These are phyloP conservation scores for Parapsyche elsis DNA, from an alignment of 1,140 invertebrate species.

Conservation along the genomic window DNA sequence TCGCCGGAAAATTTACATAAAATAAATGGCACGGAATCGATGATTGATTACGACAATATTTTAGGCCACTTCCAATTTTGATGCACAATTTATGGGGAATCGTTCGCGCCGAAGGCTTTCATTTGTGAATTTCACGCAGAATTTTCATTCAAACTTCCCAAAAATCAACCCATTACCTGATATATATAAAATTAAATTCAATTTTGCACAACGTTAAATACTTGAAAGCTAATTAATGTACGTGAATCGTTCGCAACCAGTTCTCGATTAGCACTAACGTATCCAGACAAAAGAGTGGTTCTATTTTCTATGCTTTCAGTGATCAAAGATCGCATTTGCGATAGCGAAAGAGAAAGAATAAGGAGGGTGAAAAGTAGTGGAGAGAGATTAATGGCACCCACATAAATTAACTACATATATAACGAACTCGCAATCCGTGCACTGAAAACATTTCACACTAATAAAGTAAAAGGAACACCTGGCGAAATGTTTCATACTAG, in stretches of 20 bases:
- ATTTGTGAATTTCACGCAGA: not conserved
- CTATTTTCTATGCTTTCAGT: not conserved
- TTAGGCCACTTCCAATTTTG: not conserved
- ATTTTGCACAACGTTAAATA: not conserved
- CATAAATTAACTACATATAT: not conserved
- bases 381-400: not conserved
- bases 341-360: not conserved
- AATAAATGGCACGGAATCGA: not conserved
- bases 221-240: not conserved
- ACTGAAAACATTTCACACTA: no score
- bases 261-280: slow-evolving; percentile 6
- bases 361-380: not conserved
- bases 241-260: not conserved
- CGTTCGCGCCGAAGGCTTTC: not conserved
- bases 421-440: no score
- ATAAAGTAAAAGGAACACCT: no score
- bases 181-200: not conserved
- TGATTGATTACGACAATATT: slow-evolving; percentile 4
- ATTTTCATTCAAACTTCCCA: not conserved
- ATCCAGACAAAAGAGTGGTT: not conserved
- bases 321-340: not conserved
- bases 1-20: slow-evolving; percentile 1
- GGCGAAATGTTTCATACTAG: no score
- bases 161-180: no score
- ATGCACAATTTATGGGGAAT: no score